Evolutionary conservation across 37 sponge, comb jelly and placozoan species (phyloP), one percentile per base, ranked within the genome.

Genomic region (Petrosia ficiformis): DNA sequence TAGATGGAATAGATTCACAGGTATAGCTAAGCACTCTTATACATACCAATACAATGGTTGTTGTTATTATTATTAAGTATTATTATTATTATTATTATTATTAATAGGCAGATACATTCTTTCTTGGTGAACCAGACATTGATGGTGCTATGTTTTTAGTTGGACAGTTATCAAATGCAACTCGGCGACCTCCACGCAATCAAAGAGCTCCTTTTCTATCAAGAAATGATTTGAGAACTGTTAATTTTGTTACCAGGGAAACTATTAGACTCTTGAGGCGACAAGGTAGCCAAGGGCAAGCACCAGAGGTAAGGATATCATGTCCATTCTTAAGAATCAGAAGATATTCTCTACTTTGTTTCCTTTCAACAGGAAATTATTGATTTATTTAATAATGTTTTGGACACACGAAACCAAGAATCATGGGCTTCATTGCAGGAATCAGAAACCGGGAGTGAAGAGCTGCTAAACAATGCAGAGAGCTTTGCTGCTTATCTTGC

Each of bases 381-480:
- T 61, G 63, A 61, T n/a, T 5, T 29, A 61, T 61, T 61, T n/a
- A 61, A 61, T 61, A n/a, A 61, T n/a, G 28, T 61, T n/a, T 29
- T 61, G 14, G 63, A 61, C 26, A 8, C 25, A 26, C 11, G 5
- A 6, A 61, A 61, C n/a, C 6, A 5, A 61, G 63, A 8, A n/a
- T 5, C 28, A 11, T 61, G 63, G 63, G 5, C 25, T 8, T 24
- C 11, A 61, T 26, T 61, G 6, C 22, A 61, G 22, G 25, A 61
- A 22, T 61, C 63, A 26, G 5, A 11, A 29, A 26, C 63, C 14
- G 6, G 28, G 28, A 61, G 28, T 61, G 63, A 61, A 61, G 28
- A 61, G 26, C 6, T 61, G 63, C 28, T 61, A n/a, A 11, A 22
- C 22, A 26, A 61, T 61, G 63, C 63, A n/a, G 63, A 61, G 63